A percentile compares a stretch with the other conserved stretches of the same genome.
Conservation (phyloP, 2,113 vertebrate genomes). For the Ranitomeya variabilis region DNA sequence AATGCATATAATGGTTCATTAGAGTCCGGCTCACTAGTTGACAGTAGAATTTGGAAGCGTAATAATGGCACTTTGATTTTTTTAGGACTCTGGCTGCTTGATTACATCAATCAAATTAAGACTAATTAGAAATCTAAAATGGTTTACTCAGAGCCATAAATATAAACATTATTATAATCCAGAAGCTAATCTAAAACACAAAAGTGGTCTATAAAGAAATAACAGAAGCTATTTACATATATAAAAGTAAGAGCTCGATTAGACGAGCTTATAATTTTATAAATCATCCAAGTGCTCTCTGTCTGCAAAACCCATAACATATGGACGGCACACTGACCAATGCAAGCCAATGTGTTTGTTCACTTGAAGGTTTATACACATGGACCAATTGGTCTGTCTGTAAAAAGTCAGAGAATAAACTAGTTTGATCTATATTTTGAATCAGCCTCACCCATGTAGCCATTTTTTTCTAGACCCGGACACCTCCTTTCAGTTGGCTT, state of each 20-base stretch:
- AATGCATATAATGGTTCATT: slow-evolving; percentile 41
- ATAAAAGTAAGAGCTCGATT: not conserved
- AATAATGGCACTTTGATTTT: not conserved
- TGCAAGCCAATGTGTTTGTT: too few relatives aligned
- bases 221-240: not conserved
- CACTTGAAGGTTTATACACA: too few relatives aligned
- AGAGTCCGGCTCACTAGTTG: not conserved
- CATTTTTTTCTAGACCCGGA: too few relatives aligned
- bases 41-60: slow-evolving; percentile 1
- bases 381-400: too few relatives aligned
- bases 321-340: too few relatives aligned
- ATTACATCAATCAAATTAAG: not conserved
- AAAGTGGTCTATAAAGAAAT: not conserved
- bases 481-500: too few relatives aligned
- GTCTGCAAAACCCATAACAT: too few relatives aligned
- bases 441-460: too few relatives aligned
- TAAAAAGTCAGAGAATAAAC: too few relatives aligned
- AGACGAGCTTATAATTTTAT: too few relatives aligned
- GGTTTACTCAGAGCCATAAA: not conserved
- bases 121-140: not conserved
- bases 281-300: too few relatives aligned
- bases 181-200: not conserved
- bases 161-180: not conserved
- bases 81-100: not conserved
- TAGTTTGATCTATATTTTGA: too few relatives aligned